A percentile compares a stretch with the other conserved stretches of the same genome.
Conservation (phyloP, 1,140 invertebrate species). For the Bombus terrestris region DNA sequence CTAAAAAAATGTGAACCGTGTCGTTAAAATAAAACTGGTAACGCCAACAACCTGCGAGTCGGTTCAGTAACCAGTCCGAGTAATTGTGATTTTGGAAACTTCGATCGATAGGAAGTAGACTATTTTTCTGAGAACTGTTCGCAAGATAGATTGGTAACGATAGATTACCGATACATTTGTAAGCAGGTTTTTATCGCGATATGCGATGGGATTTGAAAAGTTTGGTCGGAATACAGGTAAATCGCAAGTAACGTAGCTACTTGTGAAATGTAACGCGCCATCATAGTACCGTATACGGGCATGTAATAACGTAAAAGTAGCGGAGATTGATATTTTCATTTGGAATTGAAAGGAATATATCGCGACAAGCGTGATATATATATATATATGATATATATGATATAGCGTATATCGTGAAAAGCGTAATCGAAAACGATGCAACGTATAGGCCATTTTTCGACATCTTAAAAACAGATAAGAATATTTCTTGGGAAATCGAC, state of each 20-base stretch:
- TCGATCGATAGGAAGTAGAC: neutral
- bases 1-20: no score
- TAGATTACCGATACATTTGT: neutral
- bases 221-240: neutral
- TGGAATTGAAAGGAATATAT: no score
- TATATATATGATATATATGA: no score
- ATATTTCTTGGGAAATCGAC: neutral
- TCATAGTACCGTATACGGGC: rapidly evolving
- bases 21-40: no score
- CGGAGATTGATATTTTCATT: no score
- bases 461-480: neutral
- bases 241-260: neutral
- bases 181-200: neutral
- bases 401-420: no score
- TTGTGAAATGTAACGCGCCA: neutral
- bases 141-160: neutral
- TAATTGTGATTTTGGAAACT: neutral
- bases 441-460: neutral
- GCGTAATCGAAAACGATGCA: no score
- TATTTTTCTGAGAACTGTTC: no score
- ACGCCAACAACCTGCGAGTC: no score
- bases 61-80: no score
- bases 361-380: no score
- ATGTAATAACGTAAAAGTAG: no score
- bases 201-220: neutral